Percentiles rank a stretch among this genome's conserved stretches.
Conservation (phyloP, 1,140 invertebrate genomes). For the Brachionus sp. region DNA sequence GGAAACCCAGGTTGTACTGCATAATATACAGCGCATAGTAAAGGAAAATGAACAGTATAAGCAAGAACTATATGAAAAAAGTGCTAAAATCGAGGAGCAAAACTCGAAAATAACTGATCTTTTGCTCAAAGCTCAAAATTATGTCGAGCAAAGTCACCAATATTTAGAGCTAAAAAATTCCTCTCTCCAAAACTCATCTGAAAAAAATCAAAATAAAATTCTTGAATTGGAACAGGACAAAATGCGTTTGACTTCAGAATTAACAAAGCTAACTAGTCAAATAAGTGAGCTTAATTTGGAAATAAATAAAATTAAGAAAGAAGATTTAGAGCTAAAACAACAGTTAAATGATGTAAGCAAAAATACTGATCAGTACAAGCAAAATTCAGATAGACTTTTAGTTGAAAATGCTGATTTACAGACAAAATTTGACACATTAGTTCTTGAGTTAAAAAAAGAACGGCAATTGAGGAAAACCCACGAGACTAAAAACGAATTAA, state of each 20-base stretch:
- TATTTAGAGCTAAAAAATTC: constrained; percentile 59
- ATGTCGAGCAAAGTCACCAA: constrained; percentile 59
- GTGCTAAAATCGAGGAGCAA: constrained; percentile 56
- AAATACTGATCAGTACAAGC: constrained; percentile 47
- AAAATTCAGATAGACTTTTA: constrained; percentile 51
- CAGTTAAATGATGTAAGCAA: constrained; percentile 49
- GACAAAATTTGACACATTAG: constrained; percentile 49
- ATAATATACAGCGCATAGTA: constrained; percentile 57
- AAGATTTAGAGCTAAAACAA: constrained; percentile 52
- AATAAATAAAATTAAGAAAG: constrained; percentile 50
- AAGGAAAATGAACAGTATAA: constrained; percentile 60
- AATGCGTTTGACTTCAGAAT: constrained; percentile 53
- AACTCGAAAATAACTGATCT: constrained; percentile 60
- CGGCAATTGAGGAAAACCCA: constrained; percentile 50
- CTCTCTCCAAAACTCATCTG: constrained; percentile 53
- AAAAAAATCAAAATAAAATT: constrained; percentile 55
- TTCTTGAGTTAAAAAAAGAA: constrained; percentile 53
- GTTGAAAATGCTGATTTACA: constrained; percentile 52
- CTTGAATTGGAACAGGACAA: constrained; percentile 59
- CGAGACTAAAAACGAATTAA: constrained; percentile 49
- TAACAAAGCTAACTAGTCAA: constrained; percentile 51
- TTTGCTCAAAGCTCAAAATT: constrained; percentile 60
- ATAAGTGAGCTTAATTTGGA: constrained; percentile 54
- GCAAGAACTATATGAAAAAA: constrained; percentile 58
- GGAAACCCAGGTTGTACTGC: constrained; percentile 55